These are phyloP conservation scores for Brachyhypopomus occidentalis DNA, from an alignment of 2,113 vertebrate genomes.

Conservation along the genomic window DNA sequence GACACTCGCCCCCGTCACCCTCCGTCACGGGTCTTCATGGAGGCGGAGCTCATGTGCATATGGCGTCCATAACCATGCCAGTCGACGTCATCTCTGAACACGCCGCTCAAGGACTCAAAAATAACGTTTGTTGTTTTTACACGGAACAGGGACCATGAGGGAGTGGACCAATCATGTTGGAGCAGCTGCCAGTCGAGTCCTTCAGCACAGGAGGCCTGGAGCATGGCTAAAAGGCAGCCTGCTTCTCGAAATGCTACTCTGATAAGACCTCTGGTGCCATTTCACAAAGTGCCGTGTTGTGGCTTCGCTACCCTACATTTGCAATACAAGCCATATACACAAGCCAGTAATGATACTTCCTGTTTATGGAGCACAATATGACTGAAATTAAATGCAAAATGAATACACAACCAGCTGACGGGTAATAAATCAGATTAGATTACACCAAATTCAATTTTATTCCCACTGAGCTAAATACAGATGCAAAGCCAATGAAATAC, in stretches of 20 bases:
- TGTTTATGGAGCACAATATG: not conserved
- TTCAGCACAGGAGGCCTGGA: slow-evolving; percentile 26
- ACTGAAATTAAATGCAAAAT: not conserved
- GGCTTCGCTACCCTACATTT: not conserved
- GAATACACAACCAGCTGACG: not conserved
- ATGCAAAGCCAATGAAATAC: too few relatives aligned
- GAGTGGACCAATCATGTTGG: slow-evolving; percentile 33
- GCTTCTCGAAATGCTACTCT: not conserved
- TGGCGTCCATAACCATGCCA: too few relatives aligned
- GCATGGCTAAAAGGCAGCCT: not conserved
- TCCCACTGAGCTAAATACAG: too few relatives aligned
- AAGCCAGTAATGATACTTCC: not conserved
- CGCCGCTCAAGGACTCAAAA: slow-evolving; percentile 38
- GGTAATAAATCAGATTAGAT: not conserved
- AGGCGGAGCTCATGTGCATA: too few relatives aligned
- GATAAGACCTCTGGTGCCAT: not conserved
- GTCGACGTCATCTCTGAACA: slow-evolving; percentile 10
- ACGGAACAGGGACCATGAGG: slow-evolving; percentile 23
- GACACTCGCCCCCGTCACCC: too few relatives aligned
- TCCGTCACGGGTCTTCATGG: too few relatives aligned
- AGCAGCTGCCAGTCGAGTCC: slow-evolving; percentile 22
- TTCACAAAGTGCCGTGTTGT: not conserved
- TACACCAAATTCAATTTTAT: too few relatives aligned
- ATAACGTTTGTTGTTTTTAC: slow-evolving; percentile 35
- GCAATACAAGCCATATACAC: not conserved